Evolutionary conservation across 2,888 invertebrate species (phyloP).

Genomic region (Drosophila flavopinicola): DNA sequence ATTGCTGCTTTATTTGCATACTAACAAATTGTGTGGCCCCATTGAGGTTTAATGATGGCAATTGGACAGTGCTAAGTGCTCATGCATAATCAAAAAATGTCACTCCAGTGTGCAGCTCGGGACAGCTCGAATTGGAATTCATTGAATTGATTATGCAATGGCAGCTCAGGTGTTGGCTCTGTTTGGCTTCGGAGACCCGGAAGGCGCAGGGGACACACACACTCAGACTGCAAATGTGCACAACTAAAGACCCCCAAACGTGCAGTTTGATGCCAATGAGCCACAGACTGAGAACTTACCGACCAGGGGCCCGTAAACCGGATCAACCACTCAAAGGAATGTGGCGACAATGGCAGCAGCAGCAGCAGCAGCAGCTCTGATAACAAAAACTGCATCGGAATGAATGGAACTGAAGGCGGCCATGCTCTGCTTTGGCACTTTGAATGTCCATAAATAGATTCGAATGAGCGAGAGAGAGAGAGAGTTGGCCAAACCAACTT

Average conservation of each 20-base stretch:
- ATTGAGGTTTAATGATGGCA: constrained; percentile 27
- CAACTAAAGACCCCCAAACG: constrained; percentile 37
- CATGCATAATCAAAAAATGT: constrained; percentile 57
- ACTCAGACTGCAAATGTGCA: constrained; percentile 6
- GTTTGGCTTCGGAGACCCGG: constrained; percentile 11
- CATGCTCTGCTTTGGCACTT: constrained; percentile 44
- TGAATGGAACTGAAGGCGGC: constrained; percentile 27
- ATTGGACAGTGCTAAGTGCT: constrained; percentile 38
- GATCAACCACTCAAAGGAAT: constrained; percentile 69
- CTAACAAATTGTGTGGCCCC: constrained; percentile 32
- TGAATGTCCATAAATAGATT: constrained; percentile 61
- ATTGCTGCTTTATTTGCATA: constrained; percentile 58
- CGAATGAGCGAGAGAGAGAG: constrained; percentile 46
- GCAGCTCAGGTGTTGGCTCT: neutral
- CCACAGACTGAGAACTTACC: constrained; percentile 13
- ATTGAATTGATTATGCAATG: constrained; percentile 46
- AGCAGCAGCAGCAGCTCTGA: constrained; percentile 57
- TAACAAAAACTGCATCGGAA: constrained; percentile 57
- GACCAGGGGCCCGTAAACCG: constrained; percentile 58
- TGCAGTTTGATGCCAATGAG: constrained; percentile 38
- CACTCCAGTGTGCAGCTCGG: constrained; percentile 17
- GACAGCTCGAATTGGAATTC: constrained; percentile 40
- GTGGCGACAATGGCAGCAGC: constrained; percentile 55
- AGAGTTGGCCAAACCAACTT: constrained; percentile 40
- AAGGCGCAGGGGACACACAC: constrained; percentile 15